phyloP scores from a whole-genome alignment of 2,888 invertebrate species.

The Pyrrhosoma nymphula region DNA sequence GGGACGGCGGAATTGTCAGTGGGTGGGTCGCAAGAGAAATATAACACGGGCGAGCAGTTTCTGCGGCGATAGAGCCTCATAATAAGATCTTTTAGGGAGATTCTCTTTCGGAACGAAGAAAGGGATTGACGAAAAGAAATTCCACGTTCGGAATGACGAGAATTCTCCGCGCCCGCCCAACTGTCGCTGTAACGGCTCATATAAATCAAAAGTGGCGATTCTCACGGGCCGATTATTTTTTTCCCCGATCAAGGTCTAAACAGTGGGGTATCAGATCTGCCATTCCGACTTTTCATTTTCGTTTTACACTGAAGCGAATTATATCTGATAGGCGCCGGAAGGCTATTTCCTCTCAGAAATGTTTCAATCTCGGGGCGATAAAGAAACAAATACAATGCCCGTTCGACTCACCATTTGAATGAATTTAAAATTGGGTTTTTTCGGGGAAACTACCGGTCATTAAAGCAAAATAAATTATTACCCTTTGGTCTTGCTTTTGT shows the following conservation, averaged over 20 bases:
- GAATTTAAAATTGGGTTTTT: background rate
- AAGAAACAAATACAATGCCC: background rate
- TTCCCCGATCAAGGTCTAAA: background rate
- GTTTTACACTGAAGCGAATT: background rate
- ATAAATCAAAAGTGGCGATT: conserved; percentile 8
- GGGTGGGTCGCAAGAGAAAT: background rate
- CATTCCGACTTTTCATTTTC: background rate
- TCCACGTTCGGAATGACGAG: background rate
- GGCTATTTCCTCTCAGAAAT: background rate
- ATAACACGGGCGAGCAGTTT: background rate
- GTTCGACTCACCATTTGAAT: background rate
- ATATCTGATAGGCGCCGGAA: background rate
- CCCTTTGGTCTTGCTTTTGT: too few relatives aligned
- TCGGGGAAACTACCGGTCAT: background rate
- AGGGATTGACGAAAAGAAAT: background rate
- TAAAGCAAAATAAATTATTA: background rate
- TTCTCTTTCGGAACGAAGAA: background rate
- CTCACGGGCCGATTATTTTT: background rate
- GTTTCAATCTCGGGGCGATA: background rate
- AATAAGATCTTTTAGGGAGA: background rate
- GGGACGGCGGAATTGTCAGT: background rate
- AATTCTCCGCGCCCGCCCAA: background rate
- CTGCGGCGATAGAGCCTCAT: background rate
- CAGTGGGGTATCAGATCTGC: background rate
- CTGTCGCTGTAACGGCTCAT: background rate